Conservation (phyloP, 2,113 vertebrate species). For the Genyomyrus donnyi region DNA sequence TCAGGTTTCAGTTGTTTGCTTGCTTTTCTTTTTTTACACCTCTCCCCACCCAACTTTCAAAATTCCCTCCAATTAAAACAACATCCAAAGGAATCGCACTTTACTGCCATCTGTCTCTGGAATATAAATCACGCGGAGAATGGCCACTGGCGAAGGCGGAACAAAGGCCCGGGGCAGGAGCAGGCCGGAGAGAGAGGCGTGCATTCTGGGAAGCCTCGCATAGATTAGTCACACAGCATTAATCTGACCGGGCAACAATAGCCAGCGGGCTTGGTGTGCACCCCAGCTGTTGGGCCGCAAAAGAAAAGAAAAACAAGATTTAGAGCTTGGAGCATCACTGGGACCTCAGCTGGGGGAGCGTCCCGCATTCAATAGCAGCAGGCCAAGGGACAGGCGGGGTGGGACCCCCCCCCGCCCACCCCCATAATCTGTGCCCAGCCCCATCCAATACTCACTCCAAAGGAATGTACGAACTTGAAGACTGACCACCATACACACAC, state of each 20-base stretch:
- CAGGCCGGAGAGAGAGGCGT: slow-evolving; percentile 36
- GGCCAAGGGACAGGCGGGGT: slow-evolving; percentile 31
- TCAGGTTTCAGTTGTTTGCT: slow-evolving; percentile 7
- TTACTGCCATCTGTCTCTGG: slow-evolving; percentile 71
- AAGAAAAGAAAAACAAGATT: slow-evolving; percentile 96
- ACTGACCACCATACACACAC: background rate
- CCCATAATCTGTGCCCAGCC: slow-evolving; percentile 40
- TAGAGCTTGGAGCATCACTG: slow-evolving; percentile 76
- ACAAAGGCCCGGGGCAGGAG: slow-evolving; percentile 52
- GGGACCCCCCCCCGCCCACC: slow-evolving; percentile 25
- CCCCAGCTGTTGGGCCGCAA: slow-evolving; percentile 94
- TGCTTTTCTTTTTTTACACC: slow-evolving; percentile 13
- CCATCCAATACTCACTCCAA: slow-evolving; percentile 48
- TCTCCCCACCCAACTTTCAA: background rate
- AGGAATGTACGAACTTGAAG: background rate
- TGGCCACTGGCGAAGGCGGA: slow-evolving; percentile 52
- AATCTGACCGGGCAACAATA: slow-evolving; percentile 89
- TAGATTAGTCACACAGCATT: slow-evolving; percentile 98
- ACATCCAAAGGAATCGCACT: slow-evolving; percentile 68
- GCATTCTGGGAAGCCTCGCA: slow-evolving; percentile 92
- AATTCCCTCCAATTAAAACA: slow-evolving; percentile 50
- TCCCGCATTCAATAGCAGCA: slow-evolving; percentile 78
- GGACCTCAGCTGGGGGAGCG: slow-evolving; percentile 66
- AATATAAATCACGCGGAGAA: slow-evolving; percentile 56
- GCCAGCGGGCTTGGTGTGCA: slow-evolving; percentile 79